Evolutionary conservation across 2,113 vertebrate genomes (phyloP).

Genomic region (Peromyscus polionotus): DNA sequence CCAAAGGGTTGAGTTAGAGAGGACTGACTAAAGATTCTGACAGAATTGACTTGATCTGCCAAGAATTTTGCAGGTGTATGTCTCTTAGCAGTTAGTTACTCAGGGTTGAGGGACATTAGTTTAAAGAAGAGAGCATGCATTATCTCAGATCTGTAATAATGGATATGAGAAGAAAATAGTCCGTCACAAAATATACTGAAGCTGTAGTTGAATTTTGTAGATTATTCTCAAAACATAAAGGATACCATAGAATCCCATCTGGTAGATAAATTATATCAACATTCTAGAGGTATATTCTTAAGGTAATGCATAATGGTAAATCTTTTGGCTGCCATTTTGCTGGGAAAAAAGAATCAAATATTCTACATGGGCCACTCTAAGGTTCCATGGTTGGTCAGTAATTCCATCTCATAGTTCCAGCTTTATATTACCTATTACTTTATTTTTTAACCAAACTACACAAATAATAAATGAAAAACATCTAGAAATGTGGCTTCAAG

Average conservation of each 20-base stretch:
- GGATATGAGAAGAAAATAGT: background rate
- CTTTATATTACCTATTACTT: slow-evolving; percentile 9
- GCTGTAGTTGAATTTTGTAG: slow-evolving; percentile 14
- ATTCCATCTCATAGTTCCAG: background rate
- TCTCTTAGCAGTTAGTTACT: background rate
- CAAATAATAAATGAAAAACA: background rate
- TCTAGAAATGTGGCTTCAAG: background rate
- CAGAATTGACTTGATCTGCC: slow-evolving; percentile 7
- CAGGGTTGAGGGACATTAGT: background rate
- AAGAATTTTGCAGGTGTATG: slow-evolving; percentile 11
- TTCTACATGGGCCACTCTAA: background rate
- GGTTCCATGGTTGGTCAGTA: slow-evolving; percentile 25
- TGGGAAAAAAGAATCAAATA: background rate
- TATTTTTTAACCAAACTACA: slow-evolving; percentile 35
- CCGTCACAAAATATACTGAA: background rate
- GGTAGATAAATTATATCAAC: slow-evolving; percentile 41
- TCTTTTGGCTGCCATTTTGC: slow-evolving; percentile 19
- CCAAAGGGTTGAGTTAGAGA: background rate
- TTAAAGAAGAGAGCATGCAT: slow-evolving; percentile 5
- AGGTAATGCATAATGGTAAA: background rate
- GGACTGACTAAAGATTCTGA: slow-evolving; percentile 4
- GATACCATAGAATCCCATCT: slow-evolving; percentile 14
- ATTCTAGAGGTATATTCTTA: background rate
- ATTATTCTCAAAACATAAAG: background rate
- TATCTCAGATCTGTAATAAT: background rate